phyloP scores from a whole-genome alignment of 2,888 invertebrate genomes.

The Dryocosmus kuriphilus region DNA sequence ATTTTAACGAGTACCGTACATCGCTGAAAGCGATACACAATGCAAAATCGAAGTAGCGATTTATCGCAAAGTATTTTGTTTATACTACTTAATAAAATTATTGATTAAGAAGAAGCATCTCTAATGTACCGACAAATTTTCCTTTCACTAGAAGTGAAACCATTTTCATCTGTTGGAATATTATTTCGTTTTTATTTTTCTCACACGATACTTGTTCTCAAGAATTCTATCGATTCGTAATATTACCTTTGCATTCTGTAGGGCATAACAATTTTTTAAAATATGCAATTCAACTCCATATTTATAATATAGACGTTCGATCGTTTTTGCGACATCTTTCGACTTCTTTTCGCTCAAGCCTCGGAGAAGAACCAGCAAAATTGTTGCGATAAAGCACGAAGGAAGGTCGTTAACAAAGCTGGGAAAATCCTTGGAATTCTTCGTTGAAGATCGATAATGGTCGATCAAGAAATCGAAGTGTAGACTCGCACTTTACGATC shows the following conservation, averaged over 20 bases:
- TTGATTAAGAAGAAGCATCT: too few relatives aligned
- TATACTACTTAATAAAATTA: too few relatives aligned
- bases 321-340: neutral
- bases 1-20: conserved; percentile 27
- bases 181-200: too few relatives aligned
- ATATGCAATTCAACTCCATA: neutral
- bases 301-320: neutral
- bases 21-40: neutral
- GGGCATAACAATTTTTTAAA: neutral
- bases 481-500: conserved; percentile 27
- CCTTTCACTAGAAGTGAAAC: too few relatives aligned
- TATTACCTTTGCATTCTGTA: neutral
- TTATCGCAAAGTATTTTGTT: neutral
- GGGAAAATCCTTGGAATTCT: conserved; percentile 27
- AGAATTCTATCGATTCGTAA: neutral
- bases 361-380: neutral
- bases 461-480: conserved; percentile 33
- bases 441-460: conserved; percentile 20
- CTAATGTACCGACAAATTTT: too few relatives aligned
- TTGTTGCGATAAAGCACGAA: conserved; percentile 9
- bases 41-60: neutral
- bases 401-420: conserved; percentile 17
- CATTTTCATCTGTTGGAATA: too few relatives aligned
- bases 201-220: neutral
- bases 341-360: neutral